A percentile compares a stretch with the other conserved stretches of the same genome.
phyloP scores from a whole-genome alignment of 2,888 invertebrate genomes.

The Aquatica leii region DNA sequence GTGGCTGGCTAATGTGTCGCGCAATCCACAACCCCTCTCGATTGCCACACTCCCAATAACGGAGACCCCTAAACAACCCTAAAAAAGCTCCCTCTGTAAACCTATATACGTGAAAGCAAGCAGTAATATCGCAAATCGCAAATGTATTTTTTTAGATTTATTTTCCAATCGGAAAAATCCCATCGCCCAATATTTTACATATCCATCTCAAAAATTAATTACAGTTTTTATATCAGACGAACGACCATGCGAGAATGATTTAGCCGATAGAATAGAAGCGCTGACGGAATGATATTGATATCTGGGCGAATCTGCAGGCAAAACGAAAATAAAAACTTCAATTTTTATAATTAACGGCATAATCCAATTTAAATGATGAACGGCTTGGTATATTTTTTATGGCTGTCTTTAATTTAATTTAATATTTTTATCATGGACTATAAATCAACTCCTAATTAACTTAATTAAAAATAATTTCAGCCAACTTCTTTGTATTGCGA shows the following conservation, averaged over 20 bases:
- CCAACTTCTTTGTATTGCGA: slow-evolving; percentile 43
- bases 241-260: slow-evolving; percentile 48
- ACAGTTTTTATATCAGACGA: slow-evolving; percentile 53
- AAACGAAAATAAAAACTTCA: slow-evolving; percentile 47
- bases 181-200: slow-evolving; percentile 58
- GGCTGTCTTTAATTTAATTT: slow-evolving; percentile 60
- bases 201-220: slow-evolving; percentile 61
- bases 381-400: slow-evolving; percentile 54
- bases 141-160: slow-evolving; percentile 58
- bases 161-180: slow-evolving; percentile 57
- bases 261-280: slow-evolving; percentile 43
- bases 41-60: slow-evolving; percentile 44
- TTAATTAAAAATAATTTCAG: slow-evolving; percentile 60
- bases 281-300: slow-evolving; percentile 49
- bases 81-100: slow-evolving; percentile 39
- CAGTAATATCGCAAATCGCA: slow-evolving; percentile 54
- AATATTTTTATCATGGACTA: slow-evolving; percentile 56
- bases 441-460: slow-evolving; percentile 51
- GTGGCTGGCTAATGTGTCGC: slow-evolving; percentile 55
- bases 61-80: slow-evolving; percentile 35
- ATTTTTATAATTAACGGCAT: slow-evolving; percentile 55
- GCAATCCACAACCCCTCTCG: slow-evolving; percentile 49
- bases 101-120: slow-evolving; percentile 46
- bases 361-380: slow-evolving; percentile 55
- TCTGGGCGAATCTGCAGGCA: slow-evolving; percentile 43